phyloP scores from a whole-genome alignment of 2,888 invertebrate species.

The Cordilura impudica region DNA sequence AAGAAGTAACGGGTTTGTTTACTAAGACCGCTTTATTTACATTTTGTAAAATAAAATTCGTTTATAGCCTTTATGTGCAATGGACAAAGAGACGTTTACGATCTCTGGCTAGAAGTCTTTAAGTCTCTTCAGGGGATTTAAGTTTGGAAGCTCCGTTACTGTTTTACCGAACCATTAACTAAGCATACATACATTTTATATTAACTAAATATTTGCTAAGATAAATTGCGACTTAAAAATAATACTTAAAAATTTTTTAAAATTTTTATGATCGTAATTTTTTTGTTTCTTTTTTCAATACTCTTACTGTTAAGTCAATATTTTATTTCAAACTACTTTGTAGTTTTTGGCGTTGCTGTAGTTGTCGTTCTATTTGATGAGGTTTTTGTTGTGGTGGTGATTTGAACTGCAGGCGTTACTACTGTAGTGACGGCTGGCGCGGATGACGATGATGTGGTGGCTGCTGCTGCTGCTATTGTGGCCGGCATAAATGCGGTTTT shows the following conservation, averaged over 20 bases:
- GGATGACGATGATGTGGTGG: slow-evolving; percentile 4
- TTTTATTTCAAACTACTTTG: slow-evolving; percentile 59
- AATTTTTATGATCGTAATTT: neutral
- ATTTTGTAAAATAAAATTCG: too few relatives aligned
- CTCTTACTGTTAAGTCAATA: slow-evolving; percentile 1
- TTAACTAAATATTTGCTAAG: neutral
- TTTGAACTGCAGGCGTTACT: slow-evolving; percentile 34
- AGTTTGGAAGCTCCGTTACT: too few relatives aligned
- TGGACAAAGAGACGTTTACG: too few relatives aligned
- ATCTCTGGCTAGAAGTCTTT: too few relatives aligned
- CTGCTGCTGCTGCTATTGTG: neutral
- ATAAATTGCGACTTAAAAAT: neutral
- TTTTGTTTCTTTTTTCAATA: neutral
- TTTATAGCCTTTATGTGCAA: too few relatives aligned
- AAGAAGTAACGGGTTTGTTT: too few relatives aligned
- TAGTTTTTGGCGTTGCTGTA: slow-evolving; percentile 48
- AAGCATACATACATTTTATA: too few relatives aligned
- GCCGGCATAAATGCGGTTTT: neutral
- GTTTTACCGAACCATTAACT: too few relatives aligned
- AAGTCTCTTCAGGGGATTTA: too few relatives aligned
- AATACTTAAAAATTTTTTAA: neutral
- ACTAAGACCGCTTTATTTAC: too few relatives aligned
- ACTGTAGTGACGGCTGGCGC: neutral
- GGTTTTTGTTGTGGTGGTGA: slow-evolving; percentile 32
- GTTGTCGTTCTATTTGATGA: slow-evolving; percentile 28